A percentile compares a stretch with the other conserved stretches of the same genome.
Evolutionary conservation across 1,140 invertebrate species (phyloP).

Genomic region (Copidosoma floridanum): DNA sequence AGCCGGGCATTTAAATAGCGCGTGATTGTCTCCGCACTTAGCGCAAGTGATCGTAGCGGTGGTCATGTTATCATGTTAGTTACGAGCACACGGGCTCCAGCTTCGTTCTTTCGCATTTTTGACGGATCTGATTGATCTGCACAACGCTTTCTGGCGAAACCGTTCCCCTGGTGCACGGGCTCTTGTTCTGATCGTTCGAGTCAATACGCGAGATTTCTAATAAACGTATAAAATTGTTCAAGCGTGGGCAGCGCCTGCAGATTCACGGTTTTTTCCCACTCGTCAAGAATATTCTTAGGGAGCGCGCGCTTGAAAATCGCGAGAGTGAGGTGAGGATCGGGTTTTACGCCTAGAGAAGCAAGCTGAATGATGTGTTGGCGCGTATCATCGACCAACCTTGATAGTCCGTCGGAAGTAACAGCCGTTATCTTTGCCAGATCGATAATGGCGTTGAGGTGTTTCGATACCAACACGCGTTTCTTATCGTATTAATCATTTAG

Average conservation of each 20-base stretch:
- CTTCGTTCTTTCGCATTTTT: constrained; percentile 11
- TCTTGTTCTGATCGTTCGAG: not conserved
- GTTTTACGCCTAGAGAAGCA: not conserved
- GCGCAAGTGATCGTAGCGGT: not conserved
- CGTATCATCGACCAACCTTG: constrained; percentile 8
- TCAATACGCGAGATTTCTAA: constrained; percentile 3
- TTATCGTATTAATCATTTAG: constrained; percentile 25
- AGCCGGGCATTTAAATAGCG: not conserved
- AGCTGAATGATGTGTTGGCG: constrained; percentile 19
- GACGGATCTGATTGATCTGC: not conserved
- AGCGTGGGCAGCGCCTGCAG: constrained; percentile 8
- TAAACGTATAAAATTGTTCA: constrained; percentile 12
- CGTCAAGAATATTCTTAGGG: constrained; percentile 8
- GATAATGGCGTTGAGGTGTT: constrained; percentile 18
- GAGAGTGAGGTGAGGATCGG: not conserved
- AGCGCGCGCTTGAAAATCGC: constrained; percentile 13
- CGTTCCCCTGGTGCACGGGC: not conserved
- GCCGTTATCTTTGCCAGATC: not conserved
- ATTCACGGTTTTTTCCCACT: constrained; percentile 21
- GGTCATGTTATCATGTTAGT: not conserved
- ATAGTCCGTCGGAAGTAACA: constrained; percentile 2
- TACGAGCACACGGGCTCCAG: constrained; percentile 7
- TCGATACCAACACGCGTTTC: constrained; percentile 20
- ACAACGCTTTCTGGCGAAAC: not conserved
- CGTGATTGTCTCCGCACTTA: not conserved